Evolutionary conservation across 2,113 vertebrate species (phyloP).

Genomic region (Xyrauchen texanus): DNA sequence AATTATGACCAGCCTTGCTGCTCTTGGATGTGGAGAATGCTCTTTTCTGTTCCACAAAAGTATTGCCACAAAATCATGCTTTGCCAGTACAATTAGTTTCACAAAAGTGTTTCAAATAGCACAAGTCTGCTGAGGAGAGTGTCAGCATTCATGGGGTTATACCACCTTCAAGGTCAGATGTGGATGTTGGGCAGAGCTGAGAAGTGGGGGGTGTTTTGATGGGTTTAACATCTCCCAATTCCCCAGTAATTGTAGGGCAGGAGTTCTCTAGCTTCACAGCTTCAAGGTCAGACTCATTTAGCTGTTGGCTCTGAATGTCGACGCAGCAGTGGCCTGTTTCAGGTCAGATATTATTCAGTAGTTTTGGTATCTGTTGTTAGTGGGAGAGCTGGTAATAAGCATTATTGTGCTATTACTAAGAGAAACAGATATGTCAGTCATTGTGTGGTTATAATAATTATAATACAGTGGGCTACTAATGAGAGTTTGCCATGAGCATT

Average conservation of each 20-base stretch:
- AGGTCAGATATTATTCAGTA: conserved; percentile 39
- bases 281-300: conserved; percentile 55
- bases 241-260: conserved; percentile 47
- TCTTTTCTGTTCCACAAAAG: not conserved
- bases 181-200: conserved; percentile 32
- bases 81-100: not conserved
- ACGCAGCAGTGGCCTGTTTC: conserved; percentile 48
- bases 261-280: conserved; percentile 27
- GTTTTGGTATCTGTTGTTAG: conserved; percentile 52
- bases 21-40: not conserved
- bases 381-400: conserved; percentile 46
- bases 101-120: conserved; percentile 8
- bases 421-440: conserved; percentile 50
- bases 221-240: conserved; percentile 48
- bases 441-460: conserved; percentile 34
- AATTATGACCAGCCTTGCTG: too few relatives aligned
- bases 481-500: conserved; percentile 43
- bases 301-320: conserved; percentile 43
- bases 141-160: not conserved
- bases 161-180: conserved; percentile 44
- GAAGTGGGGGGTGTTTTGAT: conserved; percentile 38
- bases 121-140: not conserved
- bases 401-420: conserved; percentile 47
- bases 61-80: not conserved
- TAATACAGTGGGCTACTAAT: conserved; percentile 44